Evolutionary conservation across 2,113 vertebrate genomes (phyloP), one percentile per base, ranked within the genome.

Genomic region (Anoplopoma fimbria): DNA sequence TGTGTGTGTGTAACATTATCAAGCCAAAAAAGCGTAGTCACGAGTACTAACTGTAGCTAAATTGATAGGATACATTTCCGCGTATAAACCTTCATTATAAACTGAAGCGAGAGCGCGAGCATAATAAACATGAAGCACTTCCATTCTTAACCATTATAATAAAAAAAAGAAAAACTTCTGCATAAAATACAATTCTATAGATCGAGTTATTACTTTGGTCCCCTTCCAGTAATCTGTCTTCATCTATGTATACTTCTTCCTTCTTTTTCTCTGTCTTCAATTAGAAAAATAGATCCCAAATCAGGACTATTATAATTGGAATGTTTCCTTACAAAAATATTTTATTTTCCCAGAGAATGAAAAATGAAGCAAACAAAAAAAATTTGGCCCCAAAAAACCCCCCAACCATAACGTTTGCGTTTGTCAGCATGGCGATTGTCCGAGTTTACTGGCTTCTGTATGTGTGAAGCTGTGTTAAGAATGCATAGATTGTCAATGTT

Each of bases 271-370:
- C 62, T 72, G 88, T 82, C 86, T 89, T 94, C 90, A 85, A 88
- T 94, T 95, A 95, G 88, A 95, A 96, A 95, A 96, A 95, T 95
- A 94, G 92, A 93, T 90, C 73, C 89, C 87, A 73, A 87, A 90
- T 81, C 62, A 85, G 84, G 89, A 90, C 82, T 80, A 88, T 83
- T 62, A 77, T 47, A 84, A 71, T 58, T 80, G 87, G 76, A 94
- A 89, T 89, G 86, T 85, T 79, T 93, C 84, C 89, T 93, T 95
- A 95, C 74, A 95, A 95, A 96, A 96, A 95, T 95, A 95, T 75
- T 76, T 77, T 75, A 61, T 75, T 81, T 83, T 82, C 89, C 90
- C 87, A 94, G 85, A 93, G 82, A 93, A 88, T 47, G 82, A 87
- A 91, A 91, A 84, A 85, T 80, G 27, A 82, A 89, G 82, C 81